Evolutionary conservation across 1,140 invertebrate genomes (phyloP).

Genomic region (Drosophila tropicalis): DNA sequence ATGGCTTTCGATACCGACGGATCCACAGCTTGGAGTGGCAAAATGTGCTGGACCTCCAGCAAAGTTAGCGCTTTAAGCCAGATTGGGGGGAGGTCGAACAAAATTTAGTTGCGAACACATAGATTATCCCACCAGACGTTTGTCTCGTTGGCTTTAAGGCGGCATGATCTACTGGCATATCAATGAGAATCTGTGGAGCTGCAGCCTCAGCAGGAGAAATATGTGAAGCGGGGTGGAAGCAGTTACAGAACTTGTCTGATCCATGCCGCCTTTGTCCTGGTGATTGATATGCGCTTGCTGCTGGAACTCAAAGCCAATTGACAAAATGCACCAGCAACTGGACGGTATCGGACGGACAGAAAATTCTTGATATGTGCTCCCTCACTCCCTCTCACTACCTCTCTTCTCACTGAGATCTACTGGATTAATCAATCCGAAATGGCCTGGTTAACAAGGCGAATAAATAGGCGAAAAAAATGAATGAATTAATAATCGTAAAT

Average conservation of each 20-base stretch:
- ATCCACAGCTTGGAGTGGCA: conserved; percentile 55
- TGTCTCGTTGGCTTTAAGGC: conserved; percentile 38
- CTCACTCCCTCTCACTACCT: not conserved
- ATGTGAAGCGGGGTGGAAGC: not conserved
- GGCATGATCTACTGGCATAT: conserved; percentile 80
- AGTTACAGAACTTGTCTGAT: conserved; percentile 50
- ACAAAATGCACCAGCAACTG: conserved; percentile 52
- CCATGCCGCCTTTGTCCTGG: conserved; percentile 59
- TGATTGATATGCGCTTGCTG: conserved; percentile 72
- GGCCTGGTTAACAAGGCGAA: conserved; percentile 61
- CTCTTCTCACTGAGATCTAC: not conserved
- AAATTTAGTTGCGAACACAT: conserved; percentile 79
- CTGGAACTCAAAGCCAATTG: conserved; percentile 44
- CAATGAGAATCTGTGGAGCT: conserved; percentile 50
- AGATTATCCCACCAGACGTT: conserved; percentile 67
- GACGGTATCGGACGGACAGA: conserved; percentile 23
- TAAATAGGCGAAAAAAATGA: conserved; percentile 67
- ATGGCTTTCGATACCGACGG: not conserved
- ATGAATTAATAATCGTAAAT: conserved; percentile 82
- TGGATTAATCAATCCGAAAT: conserved; percentile 64
- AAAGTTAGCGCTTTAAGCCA: conserved; percentile 72
- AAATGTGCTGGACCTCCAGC: conserved; percentile 68
- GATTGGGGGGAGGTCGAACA: conserved; percentile 24
- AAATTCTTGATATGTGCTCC: not conserved
- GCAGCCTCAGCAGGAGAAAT: not conserved